Conservation (phyloP, 2,888 invertebrate species). For the Myopa testacea region DNA sequence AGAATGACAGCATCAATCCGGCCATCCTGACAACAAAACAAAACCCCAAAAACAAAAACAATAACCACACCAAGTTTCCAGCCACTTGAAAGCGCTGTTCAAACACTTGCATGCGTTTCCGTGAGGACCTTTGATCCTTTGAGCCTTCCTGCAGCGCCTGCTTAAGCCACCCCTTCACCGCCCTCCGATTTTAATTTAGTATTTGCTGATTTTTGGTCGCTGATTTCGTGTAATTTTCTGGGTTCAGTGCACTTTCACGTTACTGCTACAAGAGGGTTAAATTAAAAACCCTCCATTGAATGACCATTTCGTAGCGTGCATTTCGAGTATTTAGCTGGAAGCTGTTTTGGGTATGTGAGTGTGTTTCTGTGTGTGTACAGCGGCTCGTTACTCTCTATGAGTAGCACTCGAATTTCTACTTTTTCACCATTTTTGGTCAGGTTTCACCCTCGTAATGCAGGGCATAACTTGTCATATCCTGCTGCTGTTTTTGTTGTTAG, state of each 20-base stretch:
- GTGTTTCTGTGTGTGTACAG: not conserved
- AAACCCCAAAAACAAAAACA: not conserved
- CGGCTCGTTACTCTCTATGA: slow-evolving; percentile 7
- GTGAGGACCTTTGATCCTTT: slow-evolving; percentile 15
- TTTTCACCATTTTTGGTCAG: slow-evolving; percentile 25
- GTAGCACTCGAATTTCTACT: not conserved
- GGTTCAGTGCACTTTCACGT: slow-evolving; percentile 1
- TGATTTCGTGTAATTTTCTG: slow-evolving; percentile 38
- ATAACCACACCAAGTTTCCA: not conserved
- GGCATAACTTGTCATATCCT: slow-evolving; percentile 28
- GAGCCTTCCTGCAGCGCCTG: not conserved
- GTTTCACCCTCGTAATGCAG: slow-evolving; percentile 27
- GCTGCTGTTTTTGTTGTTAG: slow-evolving; percentile 11
- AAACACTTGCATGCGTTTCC: slow-evolving; percentile 33
- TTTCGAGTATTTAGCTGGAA: slow-evolving; percentile 26
- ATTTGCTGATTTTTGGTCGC: slow-evolving; percentile 39
- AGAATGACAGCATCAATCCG: too few relatives aligned
- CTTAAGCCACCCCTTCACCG: not conserved
- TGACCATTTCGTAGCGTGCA: slow-evolving; percentile 27
- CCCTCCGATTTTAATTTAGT: not conserved
- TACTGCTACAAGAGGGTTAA: slow-evolving; percentile 21
- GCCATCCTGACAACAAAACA: too few relatives aligned
- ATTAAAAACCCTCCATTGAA: slow-evolving; percentile 30
- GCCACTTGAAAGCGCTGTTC: slow-evolving; percentile 26
- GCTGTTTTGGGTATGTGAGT: not conserved